Evolutionary conservation across 2,113 vertebrate genomes (phyloP), one percentile per base, ranked within the genome.

Genomic region (Protobothrops flavoviridis): DNA sequence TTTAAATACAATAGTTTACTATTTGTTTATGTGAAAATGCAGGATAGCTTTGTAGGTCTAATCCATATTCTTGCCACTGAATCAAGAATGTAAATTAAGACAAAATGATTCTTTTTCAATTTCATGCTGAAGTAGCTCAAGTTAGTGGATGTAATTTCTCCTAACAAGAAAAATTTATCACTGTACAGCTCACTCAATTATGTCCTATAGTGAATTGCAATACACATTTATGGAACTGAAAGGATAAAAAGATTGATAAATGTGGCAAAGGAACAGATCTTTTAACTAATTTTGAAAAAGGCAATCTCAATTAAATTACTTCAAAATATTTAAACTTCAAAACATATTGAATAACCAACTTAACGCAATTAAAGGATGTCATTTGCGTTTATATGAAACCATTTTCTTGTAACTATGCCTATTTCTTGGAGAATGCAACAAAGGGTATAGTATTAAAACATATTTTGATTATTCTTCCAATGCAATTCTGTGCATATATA

Each of bases 121-220:
- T 99, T 99, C 99, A 99, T 99, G 99, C 99, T 99, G 98, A 99
- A 98, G 98, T 98, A 99, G 98, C 98, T 99, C 98, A 99, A 99
- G 98, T 99, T 99, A 99, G 98, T 97, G 98, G 98, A 98, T 95
- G 98, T 99, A 99, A 99, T 99, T 99, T 99, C 98, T 98, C 98
- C 98, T 99, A 99, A 99, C 99, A 99, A 99, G 99, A 99, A 99
- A 98, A 99, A 99, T 99, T 97, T 98, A 99, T 99, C 99, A 99
- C 98, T 98, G 98, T 98, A 98, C 98, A 98, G 98, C 98, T 99
- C 98, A 99, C 98, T 98, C 98, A 98, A 98, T 97, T 97, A 93
- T 96, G 95, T 98, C 97, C 96, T 98, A 97, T 97, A 98, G 98
- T 97, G 98, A 98, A 95, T 96, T 94, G 90, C 93, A 33, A 96